These are phyloP conservation scores for Macrosteles quadrilineatus DNA, from an alignment of 1,140 invertebrate species.

Conservation along the genomic window DNA sequence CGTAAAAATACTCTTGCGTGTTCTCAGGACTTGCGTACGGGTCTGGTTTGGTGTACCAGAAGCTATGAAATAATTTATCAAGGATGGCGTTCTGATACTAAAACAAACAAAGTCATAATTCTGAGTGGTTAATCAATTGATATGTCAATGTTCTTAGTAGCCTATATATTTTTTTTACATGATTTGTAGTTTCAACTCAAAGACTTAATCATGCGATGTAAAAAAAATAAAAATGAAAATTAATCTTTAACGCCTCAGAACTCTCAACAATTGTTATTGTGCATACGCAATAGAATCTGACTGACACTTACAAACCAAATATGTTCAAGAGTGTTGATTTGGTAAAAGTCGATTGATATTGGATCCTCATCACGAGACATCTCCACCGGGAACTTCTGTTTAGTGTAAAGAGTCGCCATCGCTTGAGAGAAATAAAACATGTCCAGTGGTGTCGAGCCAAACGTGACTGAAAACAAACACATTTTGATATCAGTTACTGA, in stretches of 20 bases:
- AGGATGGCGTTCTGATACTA: background rate
- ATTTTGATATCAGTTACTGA: too few species aligned
- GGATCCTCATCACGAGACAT: background rate
- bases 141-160: too few species aligned
- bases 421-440: constrained; percentile 22
- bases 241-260: too few species aligned
- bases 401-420: constrained; percentile 2
- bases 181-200: too few species aligned
- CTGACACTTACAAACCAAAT: constrained; percentile 1
- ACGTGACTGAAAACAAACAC: background rate
- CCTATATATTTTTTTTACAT: too few species aligned
- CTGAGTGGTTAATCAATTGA: too few species aligned
- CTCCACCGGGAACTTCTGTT: background rate
- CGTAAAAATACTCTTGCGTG: constrained; percentile 14
- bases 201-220: too few species aligned
- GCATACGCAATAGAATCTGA: too few species aligned
- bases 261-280: too few species aligned
- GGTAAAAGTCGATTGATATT: background rate
- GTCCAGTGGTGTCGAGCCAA: constrained; percentile 7
- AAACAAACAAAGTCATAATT: too few species aligned
- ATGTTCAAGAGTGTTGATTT: background rate
- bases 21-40: background rate
- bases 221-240: too few species aligned
- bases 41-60: constrained; percentile 2
- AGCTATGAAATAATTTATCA: background rate